A percentile compares a stretch with the other conserved stretches of the same genome.
Evolutionary conservation across 2,888 invertebrate genomes (phyloP).

Genomic region (Nematopogon swammerdamellus): DNA sequence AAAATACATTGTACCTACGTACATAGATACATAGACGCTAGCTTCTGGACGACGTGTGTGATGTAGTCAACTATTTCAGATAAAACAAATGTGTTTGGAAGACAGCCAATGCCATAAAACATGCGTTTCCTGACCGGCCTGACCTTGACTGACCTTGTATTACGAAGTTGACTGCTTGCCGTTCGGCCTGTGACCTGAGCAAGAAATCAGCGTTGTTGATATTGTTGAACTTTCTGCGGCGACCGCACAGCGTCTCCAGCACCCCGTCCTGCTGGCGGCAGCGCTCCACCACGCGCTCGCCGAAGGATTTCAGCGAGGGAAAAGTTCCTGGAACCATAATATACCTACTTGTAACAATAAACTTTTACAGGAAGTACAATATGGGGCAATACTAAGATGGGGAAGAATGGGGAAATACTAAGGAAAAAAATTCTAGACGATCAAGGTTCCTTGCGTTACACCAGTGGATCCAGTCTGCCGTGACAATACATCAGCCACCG

Average conservation of each 20-base stretch:
- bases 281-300: conserved; percentile 20
- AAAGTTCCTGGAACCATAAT: conserved; percentile 27
- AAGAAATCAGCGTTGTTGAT: conserved; percentile 15
- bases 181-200: conserved; percentile 27
- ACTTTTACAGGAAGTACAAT: no score
- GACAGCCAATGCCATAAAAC: no score
- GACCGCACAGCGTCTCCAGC: conserved; percentile 27
- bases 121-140: not conserved
- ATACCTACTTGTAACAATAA: no score
- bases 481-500: no score
- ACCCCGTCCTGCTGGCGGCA: conserved; percentile 22
- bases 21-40: no score
- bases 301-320: conserved; percentile 35
- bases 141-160: conserved; percentile 46
- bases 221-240: conserved; percentile 17
- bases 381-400: no score
- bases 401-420: not conserved
- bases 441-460: not conserved
- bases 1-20: conserved; percentile 2
- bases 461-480: no score
- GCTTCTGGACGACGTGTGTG: no score
- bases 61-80: no score
- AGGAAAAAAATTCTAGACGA: not conserved
- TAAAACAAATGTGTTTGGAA: no score
- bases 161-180: conserved; percentile 48